These are phyloP conservation scores for Crambe crambe DNA, from an alignment of 37 sponge, comb jelly and placozoan genomes.

Conservation along the genomic window DNA sequence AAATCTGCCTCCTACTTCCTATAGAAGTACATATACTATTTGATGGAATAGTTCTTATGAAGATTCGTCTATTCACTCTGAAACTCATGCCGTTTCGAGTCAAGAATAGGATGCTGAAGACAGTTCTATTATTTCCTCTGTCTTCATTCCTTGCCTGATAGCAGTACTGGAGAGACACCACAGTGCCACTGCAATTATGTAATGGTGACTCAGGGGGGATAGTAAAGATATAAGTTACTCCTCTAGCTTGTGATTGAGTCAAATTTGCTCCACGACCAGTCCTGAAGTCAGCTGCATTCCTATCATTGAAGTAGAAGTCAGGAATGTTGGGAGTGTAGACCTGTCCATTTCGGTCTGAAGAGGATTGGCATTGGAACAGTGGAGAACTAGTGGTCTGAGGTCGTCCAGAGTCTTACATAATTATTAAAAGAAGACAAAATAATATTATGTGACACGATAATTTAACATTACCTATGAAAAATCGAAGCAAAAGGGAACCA, in stretches of 20 bases:
- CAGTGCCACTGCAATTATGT: background rate
- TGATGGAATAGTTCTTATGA: background rate
- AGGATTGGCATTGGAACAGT: background rate
- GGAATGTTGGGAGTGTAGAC: background rate
- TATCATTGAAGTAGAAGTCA: background rate
- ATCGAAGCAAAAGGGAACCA: too few relatives aligned
- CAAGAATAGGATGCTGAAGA: background rate
- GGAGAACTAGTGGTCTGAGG: background rate
- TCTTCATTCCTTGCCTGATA: background rate
- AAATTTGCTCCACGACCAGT: background rate
- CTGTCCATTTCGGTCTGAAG: background rate
- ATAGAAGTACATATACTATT: background rate
- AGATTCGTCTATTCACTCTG: background rate
- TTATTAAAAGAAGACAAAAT: too few relatives aligned
- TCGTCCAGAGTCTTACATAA: too few relatives aligned
- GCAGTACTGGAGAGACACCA: background rate
- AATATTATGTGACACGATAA: too few relatives aligned
- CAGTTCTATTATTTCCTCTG: background rate
- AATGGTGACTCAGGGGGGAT: background rate
- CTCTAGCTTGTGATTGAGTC: background rate
- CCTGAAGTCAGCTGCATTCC: background rate
- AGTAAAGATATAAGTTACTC: background rate
- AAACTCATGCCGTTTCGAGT: background rate
- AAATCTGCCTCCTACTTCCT: background rate
- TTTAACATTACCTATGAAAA: too few relatives aligned